Evolutionary conservation across 2,888 invertebrate species (phyloP), one percentile per base, ranked within the genome.

Genomic region (Eilema griseolum): DNA sequence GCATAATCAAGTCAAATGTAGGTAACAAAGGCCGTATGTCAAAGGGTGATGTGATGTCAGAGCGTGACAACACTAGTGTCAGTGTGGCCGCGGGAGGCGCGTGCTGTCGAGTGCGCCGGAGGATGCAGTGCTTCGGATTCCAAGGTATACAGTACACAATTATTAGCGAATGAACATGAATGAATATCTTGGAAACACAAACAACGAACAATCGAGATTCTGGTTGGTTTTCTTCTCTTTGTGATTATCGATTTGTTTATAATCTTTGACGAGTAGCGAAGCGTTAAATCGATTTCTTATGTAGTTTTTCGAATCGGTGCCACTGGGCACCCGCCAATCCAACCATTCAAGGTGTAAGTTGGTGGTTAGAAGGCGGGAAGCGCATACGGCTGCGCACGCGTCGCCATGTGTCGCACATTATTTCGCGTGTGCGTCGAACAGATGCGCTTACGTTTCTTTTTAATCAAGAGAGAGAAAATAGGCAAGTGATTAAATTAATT

Each of bases 91-190:
- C 87, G 74, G 86, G 78, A 73, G 90, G 92, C 81, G 89, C 92
- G 59, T 95, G 95, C 83, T 95, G 95, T 82, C 94, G 94, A 85
- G 90, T 92, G 90, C 94, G 95, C 78, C 85, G 94, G 61, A 94
- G 90, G 82, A 95, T 95, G 93, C 94, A 93, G 90, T 95, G 95
- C 85, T 95, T 95, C 79, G 94, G 94, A 88, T 91, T 94, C 85
- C 88, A 92, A 86, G 95, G 95, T 95, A 70, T 33, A 23, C 82
- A 78, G 74, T 74, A 72, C 64, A 80, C 76, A 78, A 83, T 83
- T 83, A 82, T 77, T 78, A 78, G 69, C 67, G 62, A 63, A 75
- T 69, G 11, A 72, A 60, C 69, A 73, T 69, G 69, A 73, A 61
- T 52, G 23, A 23, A 20, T 52, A 52, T 52, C 52, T 52, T 52